Conservation (phyloP, 2,113 vertebrate genomes). For the Cepphus grylle region DNA sequence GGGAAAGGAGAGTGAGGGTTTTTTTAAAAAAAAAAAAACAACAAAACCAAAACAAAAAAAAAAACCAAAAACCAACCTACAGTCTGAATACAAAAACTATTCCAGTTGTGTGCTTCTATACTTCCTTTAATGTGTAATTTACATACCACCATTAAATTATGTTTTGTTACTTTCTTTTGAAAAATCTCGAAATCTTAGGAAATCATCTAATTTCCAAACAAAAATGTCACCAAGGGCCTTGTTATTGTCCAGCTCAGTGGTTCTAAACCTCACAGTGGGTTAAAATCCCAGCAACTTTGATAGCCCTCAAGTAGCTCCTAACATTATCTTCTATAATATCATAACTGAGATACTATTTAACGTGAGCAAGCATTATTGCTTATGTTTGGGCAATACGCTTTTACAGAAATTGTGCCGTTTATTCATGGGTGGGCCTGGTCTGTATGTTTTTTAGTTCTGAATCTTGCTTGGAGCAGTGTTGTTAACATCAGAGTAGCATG, state of each 20-base stretch:
- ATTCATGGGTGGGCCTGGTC: not conserved
- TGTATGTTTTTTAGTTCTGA: not conserved
- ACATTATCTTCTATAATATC: not conserved
- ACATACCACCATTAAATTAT: not conserved
- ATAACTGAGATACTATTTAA: not conserved
- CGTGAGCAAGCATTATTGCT: not conserved
- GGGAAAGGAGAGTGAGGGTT: not conserved
- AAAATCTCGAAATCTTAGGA: not conserved
- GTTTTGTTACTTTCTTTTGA: not conserved
- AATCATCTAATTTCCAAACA: not conserved
- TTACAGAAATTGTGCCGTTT: not conserved
- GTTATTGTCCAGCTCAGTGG: not conserved
- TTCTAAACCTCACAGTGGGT: not conserved
- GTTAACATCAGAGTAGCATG: not conserved
- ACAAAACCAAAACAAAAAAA: no score
- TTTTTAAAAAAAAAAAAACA: not conserved
- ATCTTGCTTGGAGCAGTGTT: not conserved
- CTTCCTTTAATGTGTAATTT: not conserved
- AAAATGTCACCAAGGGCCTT: not conserved
- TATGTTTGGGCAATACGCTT: not conserved
- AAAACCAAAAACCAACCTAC: no score
- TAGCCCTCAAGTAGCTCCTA: not conserved
- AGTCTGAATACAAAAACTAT: not conserved
- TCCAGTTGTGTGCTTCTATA: not conserved
- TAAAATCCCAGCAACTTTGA: not conserved